A percentile compares a stretch with the other conserved stretches of the same genome.
These are phyloP conservation scores for Stenurella melanura DNA, from an alignment of 2,888 invertebrate species.

Conservation along the genomic window DNA sequence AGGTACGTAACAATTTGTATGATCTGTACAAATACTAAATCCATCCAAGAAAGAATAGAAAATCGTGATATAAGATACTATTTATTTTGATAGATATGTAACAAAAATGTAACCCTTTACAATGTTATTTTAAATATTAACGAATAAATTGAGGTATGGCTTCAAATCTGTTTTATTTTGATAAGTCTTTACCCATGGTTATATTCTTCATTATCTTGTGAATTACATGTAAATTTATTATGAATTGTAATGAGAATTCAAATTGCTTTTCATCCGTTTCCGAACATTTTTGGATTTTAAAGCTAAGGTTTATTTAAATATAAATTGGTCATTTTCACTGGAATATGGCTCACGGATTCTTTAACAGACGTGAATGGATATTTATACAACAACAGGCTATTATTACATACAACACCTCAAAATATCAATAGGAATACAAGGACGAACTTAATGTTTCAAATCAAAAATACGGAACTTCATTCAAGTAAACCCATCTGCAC, in stretches of 20 bases:
- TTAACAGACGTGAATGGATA: not conserved
- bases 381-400: not conserved
- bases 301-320: not conserved
- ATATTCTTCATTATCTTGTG: not conserved
- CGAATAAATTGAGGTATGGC: not conserved
- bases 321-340: not conserved
- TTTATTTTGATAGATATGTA: not conserved
- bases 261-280: not conserved
- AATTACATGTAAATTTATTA: slow-evolving; percentile 3
- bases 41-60: not conserved
- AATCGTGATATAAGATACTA: not conserved
- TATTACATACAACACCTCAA: too few relatives aligned
- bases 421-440: too few relatives aligned
- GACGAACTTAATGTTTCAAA: too few relatives aligned
- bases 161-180: not conserved
- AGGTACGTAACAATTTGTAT: slow-evolving; percentile 51
- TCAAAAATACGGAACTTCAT: too few relatives aligned
- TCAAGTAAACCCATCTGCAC: too few relatives aligned
- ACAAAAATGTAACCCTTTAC: not conserved
- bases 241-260: not conserved
- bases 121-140: not conserved
- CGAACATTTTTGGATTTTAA: not conserved
- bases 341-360: not conserved
- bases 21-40: not conserved
- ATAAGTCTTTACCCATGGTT: not conserved